Evolutionary conservation across 2,113 vertebrate genomes (phyloP).

Genomic region (Gymnobelideus leadbeateri): DNA sequence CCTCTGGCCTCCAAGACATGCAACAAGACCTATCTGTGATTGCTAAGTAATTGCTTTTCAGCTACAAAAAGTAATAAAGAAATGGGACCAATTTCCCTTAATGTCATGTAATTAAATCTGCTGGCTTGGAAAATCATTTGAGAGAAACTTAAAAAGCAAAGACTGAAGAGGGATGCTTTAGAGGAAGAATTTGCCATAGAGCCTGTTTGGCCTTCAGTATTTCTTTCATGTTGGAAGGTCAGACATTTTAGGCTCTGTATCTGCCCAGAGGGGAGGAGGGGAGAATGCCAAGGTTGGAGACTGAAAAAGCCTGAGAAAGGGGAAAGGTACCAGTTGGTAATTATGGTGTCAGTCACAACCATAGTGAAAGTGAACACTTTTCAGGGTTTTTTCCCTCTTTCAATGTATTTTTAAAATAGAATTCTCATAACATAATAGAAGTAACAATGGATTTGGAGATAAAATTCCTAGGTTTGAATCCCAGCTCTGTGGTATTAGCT

Average conservation of each 20-base stretch:
- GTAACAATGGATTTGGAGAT: neutral
- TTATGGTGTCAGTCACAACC: neutral
- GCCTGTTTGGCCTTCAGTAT: neutral
- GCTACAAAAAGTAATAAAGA: constrained; percentile 78
- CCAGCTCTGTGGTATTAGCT: neutral
- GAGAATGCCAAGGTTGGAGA: neutral
- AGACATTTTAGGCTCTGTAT: neutral
- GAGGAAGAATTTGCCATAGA: neutral
- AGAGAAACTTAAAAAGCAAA: constrained; percentile 31
- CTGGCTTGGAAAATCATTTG: constrained; percentile 72
- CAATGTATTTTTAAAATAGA: rapidly evolving
- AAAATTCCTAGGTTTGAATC: neutral
- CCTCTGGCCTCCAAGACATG: constrained; percentile 50
- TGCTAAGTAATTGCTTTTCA: constrained; percentile 78
- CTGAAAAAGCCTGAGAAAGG: neutral
- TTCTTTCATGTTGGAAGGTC: neutral
- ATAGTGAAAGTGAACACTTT: neutral
- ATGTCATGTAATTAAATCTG: constrained; percentile 76
- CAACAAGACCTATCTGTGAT: constrained; percentile 56
- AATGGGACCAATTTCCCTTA: constrained; percentile 77
- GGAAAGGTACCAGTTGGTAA: neutral
- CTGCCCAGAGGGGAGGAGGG: neutral
- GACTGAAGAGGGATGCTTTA: constrained; percentile 14
- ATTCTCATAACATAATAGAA: neutral
- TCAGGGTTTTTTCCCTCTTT: neutral